These are phyloP conservation scores for Drosophila sp. DNA, from an alignment of 1,140 invertebrate species.

Conservation along the genomic window DNA sequence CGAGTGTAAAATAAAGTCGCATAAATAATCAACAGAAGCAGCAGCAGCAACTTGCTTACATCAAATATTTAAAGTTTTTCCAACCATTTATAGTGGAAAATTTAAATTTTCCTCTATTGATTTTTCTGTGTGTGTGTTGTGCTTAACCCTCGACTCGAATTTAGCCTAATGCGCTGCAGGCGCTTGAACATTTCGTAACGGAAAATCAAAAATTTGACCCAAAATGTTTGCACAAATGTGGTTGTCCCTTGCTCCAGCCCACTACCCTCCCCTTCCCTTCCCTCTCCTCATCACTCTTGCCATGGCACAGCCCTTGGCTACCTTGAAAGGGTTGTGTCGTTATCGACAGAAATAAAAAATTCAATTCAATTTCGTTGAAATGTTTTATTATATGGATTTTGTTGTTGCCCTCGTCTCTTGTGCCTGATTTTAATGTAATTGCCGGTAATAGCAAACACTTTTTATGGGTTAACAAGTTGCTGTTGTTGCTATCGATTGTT, in stretches of 20 bases:
- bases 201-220: conserved; percentile 52
- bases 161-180: conserved; percentile 44
- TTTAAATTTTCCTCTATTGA: conserved; percentile 52
- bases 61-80: conserved; percentile 46
- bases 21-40: conserved; percentile 47
- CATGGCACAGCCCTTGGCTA: conserved; percentile 13
- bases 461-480: conserved; percentile 59
- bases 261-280: neutral
- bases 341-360: conserved; percentile 36
- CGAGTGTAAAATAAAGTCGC: conserved; percentile 67
- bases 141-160: neutral
- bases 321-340: conserved; percentile 60
- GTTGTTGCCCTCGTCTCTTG: conserved; percentile 30
- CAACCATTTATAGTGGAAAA: conserved; percentile 5
- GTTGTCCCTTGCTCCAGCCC: conserved; percentile 21
- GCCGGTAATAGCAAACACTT: conserved; percentile 60
- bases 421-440: conserved; percentile 64
- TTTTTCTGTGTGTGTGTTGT: conserved; percentile 16
- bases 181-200: conserved; percentile 14
- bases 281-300: too few relatives aligned
- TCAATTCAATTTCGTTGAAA: conserved; percentile 67
- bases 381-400: conserved; percentile 65
- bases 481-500: conserved; percentile 24
- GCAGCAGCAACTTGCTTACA: conserved; percentile 5
- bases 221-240: conserved; percentile 36